Percentiles rank a stretch among this genome's conserved stretches.
Conservation (phyloP, 2,113 vertebrate species). For the Arothron firmamentum region DNA sequence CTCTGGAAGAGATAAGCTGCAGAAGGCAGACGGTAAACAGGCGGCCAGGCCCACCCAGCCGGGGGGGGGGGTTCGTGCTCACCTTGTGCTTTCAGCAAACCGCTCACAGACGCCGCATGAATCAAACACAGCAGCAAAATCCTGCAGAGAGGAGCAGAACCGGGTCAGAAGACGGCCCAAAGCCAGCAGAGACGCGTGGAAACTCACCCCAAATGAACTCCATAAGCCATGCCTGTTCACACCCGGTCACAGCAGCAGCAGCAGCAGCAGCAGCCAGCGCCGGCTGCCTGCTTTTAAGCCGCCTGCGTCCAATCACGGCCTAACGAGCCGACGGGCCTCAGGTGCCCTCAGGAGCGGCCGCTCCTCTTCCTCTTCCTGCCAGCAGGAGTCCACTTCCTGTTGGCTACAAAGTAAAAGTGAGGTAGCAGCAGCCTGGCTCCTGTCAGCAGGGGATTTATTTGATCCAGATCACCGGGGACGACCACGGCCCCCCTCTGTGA, state of each 20-base stretch:
- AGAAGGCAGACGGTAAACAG: neutral
- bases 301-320: slow-evolving; percentile 31
- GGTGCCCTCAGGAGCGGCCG: slow-evolving; percentile 29
- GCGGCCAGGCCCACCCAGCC: neutral
- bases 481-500: too few species aligned
- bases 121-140: slow-evolving; percentile 43
- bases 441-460: too few species aligned
- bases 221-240: slow-evolving; percentile 44
- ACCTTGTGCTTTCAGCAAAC: slow-evolving; percentile 41
- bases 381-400: too few species aligned
- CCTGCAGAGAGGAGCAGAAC: slow-evolving; percentile 21
- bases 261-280: too few species aligned
- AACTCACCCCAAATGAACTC: slow-evolving; percentile 56
- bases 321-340: slow-evolving; percentile 40
- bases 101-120: slow-evolving; percentile 46
- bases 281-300: slow-evolving; percentile 13
- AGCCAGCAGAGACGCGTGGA: neutral
- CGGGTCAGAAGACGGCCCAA: neutral
- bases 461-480: too few species aligned
- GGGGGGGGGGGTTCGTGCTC: neutral
- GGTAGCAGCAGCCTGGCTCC: too few species aligned
- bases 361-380: too few species aligned
- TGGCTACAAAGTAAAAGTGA: too few species aligned
- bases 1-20: slow-evolving; percentile 12
- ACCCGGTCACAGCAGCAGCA: slow-evolving; percentile 5